Evolutionary conservation across 2,113 vertebrate genomes (phyloP).

Genomic region (Elephas maximus): DNA sequence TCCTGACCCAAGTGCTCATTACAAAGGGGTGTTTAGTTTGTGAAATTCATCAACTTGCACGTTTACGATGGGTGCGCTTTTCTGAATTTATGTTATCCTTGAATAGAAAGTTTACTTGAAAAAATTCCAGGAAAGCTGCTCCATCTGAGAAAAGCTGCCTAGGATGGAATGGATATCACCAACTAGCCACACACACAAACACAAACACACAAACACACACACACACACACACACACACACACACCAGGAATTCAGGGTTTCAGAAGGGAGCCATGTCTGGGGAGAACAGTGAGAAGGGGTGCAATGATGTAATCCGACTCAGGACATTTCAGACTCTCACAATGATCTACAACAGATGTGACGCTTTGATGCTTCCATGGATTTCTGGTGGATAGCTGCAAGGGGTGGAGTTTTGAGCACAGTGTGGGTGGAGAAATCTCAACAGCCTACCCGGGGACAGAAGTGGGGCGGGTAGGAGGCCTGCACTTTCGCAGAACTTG

Average conservation of each 20-base stretch:
- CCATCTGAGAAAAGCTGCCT: background rate
- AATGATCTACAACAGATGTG: background rate
- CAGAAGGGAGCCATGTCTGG: background rate
- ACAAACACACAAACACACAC: background rate
- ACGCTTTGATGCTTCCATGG: background rate
- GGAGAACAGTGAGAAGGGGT: no score
- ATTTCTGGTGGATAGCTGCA: background rate
- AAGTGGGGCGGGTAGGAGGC: no score
- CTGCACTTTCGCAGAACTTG: no score
- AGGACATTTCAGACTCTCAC: background rate
- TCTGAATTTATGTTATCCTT: background rate
- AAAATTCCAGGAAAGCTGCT: background rate
- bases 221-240: background rate
- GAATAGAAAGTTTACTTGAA: background rate
- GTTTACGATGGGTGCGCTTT: background rate
- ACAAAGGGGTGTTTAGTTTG: background rate
- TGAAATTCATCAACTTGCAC: background rate
- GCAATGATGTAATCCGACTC: background rate
- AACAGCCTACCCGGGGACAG: fast-evolving
- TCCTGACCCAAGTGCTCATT: background rate
- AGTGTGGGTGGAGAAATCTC: fast-evolving
- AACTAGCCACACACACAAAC: background rate
- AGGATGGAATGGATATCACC: background rate
- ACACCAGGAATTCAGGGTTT: background rate
- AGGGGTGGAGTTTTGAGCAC: fast-evolving